phyloP scores from a whole-genome alignment of 2,888 invertebrate genomes.

The Lochmaea crataegi region DNA sequence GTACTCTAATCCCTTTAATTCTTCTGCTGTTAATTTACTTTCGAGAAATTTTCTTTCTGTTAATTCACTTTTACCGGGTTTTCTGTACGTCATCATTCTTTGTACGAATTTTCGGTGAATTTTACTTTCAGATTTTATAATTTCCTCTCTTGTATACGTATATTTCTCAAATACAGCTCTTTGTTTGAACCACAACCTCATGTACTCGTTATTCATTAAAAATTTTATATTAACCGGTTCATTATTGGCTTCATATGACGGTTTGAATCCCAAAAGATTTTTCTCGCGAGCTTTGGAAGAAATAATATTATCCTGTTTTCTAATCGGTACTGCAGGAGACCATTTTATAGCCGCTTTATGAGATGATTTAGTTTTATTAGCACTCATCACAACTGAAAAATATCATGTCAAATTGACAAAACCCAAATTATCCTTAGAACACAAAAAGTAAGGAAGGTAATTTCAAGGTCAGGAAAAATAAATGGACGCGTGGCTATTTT shows the following conservation, averaged over 20 bases:
- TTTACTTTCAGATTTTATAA: constrained; percentile 67
- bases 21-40: neutral
- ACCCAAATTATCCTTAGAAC: too few species aligned
- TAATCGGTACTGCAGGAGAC: constrained; percentile 66
- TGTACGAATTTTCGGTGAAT: constrained; percentile 57
- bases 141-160: constrained; percentile 68
- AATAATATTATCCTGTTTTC: constrained; percentile 68
- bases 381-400: neutral
- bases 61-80: constrained; percentile 42
- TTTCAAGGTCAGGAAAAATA: too few species aligned
- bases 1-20: constrained; percentile 18
- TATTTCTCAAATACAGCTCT: constrained; percentile 68
- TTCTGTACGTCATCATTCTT: constrained; percentile 52
- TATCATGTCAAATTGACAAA: neutral
- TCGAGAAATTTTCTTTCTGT: neutral
- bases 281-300: constrained; percentile 66
- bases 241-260: constrained; percentile 70
- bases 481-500: too few species aligned
- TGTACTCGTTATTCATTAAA: constrained; percentile 70
- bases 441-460: too few species aligned
- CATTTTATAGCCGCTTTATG: constrained; percentile 61
- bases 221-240: constrained; percentile 61
- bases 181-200: constrained; percentile 71
- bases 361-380: neutral
- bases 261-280: constrained; percentile 59